Conservation (phyloP, 2,888 invertebrate genomes). For the Hirudinaria manillensis region DNA sequence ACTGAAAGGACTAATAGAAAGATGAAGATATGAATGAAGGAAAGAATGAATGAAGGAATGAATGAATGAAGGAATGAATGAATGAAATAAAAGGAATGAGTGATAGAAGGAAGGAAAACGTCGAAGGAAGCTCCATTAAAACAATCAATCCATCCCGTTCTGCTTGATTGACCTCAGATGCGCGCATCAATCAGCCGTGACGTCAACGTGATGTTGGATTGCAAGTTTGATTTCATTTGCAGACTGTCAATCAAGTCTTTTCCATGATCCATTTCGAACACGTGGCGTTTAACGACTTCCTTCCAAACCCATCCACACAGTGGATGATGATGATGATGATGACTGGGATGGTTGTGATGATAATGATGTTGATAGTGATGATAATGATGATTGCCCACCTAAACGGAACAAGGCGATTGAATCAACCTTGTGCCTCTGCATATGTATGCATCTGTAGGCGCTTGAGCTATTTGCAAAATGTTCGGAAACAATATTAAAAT, state of each 20-base stretch:
- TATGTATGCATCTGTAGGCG: not conserved
- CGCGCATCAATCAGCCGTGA: not conserved
- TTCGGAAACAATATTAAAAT: too few relatives aligned
- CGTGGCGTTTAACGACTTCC: too few relatives aligned
- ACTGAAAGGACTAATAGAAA: not conserved
- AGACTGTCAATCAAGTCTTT: conserved; percentile 16
- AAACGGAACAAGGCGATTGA: conserved; percentile 3
- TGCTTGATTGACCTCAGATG: not conserved
- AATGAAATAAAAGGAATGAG: not conserved
- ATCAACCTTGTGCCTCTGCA: not conserved
- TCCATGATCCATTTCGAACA: not conserved
- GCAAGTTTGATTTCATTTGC: conserved; percentile 22
- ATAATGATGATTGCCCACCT: conserved; percentile 10
- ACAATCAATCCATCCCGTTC: conserved; percentile 5
- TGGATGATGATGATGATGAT: too few relatives aligned
- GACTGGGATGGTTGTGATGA: conserved; percentile 31
- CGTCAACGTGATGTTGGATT: conserved; percentile 18
- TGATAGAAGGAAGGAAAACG: not conserved
- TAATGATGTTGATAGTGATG: conserved; percentile 33
- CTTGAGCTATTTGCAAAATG: not conserved
- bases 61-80: not conserved
- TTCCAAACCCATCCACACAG: too few relatives aligned
- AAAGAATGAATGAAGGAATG: not conserved
- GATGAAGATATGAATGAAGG: not conserved
- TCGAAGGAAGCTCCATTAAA: not conserved